These are phyloP conservation scores for Hedychridium roseum DNA, from an alignment of 2,888 invertebrate genomes.

Conservation along the genomic window DNA sequence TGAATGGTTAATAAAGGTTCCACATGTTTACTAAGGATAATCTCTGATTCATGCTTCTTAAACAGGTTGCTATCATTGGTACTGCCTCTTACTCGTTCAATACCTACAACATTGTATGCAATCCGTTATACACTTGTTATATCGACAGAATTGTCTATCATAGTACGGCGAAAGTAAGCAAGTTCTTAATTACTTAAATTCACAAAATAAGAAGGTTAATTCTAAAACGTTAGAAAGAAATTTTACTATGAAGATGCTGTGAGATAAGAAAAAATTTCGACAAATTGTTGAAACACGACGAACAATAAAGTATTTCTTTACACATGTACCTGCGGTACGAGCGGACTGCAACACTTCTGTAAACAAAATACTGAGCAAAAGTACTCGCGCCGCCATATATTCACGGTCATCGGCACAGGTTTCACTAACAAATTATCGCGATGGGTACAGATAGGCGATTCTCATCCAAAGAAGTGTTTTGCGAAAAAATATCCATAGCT, in stretches of 20 bases:
- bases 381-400: slow-evolving; percentile 64
- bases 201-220: slow-evolving; percentile 3
- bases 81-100: slow-evolving; percentile 49
- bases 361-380: slow-evolving; percentile 62
- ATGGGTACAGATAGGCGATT: too few species aligned
- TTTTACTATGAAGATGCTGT: too few species aligned
- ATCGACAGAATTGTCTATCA: too few species aligned
- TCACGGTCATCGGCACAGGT: slow-evolving; percentile 57
- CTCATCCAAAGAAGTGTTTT: too few species aligned
- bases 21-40: slow-evolving; percentile 39
- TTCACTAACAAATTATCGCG: slow-evolving; percentile 52
- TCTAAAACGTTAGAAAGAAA: too few species aligned
- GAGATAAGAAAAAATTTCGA: too few species aligned
- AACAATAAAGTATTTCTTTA: too few species aligned
- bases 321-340: slow-evolving; percentile 59
- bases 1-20: slow-evolving; percentile 48
- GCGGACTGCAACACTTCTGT: slow-evolving; percentile 61
- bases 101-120: slow-evolving; percentile 35
- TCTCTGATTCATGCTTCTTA: slow-evolving; percentile 45
- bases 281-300: too few species aligned
- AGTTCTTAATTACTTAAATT: too few species aligned
- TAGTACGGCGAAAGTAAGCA: too few species aligned
- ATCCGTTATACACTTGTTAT: too few species aligned
- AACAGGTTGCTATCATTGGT: slow-evolving; percentile 47
- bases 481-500: too few species aligned